Conservation (phyloP, 1,140 invertebrate species). For the Aphidius gifuensis region DNA sequence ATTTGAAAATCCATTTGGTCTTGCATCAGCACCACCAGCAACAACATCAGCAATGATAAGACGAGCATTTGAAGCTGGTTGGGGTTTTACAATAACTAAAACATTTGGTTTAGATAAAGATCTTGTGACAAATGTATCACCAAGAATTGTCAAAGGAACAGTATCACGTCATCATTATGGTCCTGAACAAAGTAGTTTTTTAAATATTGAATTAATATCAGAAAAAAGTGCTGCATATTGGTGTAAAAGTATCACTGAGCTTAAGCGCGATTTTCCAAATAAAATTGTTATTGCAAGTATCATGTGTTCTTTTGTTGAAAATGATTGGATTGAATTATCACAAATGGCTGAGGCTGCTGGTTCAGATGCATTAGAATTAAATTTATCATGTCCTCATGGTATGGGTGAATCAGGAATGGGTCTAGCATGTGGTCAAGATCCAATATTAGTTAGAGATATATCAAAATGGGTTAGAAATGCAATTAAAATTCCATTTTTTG, state of each 20-base stretch:
- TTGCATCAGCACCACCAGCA: conserved; percentile 95
- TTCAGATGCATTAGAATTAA: conserved; percentile 92
- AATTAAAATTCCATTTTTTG: conserved; percentile 94
- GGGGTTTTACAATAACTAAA: conserved; percentile 96
- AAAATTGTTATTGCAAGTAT: conserved; percentile 94
- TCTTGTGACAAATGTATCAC: conserved; percentile 94
- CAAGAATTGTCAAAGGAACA: conserved; percentile 89
- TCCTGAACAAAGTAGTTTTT: conserved; percentile 90
- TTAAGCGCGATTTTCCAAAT: conserved; percentile 89
- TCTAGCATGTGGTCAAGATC: conserved; percentile 93
- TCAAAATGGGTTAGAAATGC: conserved; percentile 83
- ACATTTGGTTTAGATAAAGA: conserved; percentile 96
- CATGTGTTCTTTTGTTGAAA: conserved; percentile 87
- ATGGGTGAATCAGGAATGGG: conserved; percentile 99
- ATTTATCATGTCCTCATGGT: conserved; percentile 96
- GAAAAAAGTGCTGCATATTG: conserved; percentile 95
- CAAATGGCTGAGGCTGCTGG: conserved; percentile 78
- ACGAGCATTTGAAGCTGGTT: conserved; percentile 90
- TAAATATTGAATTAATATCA: conserved; percentile 98
- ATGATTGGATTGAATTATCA: conserved; percentile 86
- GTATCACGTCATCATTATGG: conserved; percentile 90
- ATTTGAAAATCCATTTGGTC: conserved; percentile 95
- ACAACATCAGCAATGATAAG: conserved; percentile 94
- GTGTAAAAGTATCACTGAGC: conserved; percentile 82
- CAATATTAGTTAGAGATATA: conserved; percentile 83